Evolutionary conservation across 1,140 invertebrate genomes (phyloP), one percentile per base, ranked within the genome.

Genomic region (Orchesella cincta): DNA sequence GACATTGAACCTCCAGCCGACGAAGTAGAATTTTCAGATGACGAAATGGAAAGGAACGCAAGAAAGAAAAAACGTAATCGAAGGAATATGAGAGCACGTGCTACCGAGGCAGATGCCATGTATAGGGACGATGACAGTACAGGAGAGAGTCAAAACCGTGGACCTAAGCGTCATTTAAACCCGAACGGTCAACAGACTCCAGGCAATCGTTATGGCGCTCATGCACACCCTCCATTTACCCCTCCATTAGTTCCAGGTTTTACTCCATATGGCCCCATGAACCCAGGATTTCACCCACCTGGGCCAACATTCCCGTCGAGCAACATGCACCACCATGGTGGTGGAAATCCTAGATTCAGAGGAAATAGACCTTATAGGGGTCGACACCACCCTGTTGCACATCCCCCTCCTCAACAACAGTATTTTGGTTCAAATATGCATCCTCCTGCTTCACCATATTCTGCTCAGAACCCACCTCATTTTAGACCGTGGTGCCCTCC

Each of bases 21-120:
- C 73, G 88, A 88, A 79, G 74, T 90, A 0, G 94, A 95, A 35
- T 96, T 91, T 87, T 97, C 95, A 0, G 94, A 97, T 84, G 95
- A 97, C 84, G 95, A 97, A 83, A 88, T 91, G 82, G 94, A 96
- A 85, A 86, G 88, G 72, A 76, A 86, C 84, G 84, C 86, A 5
- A 86, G 85, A 76, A 64, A 31, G 18, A 33, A 54, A 52, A 33
- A 33, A 31, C 2, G 23, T 29, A 74, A 54, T 18, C 14, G 36
- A 74, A 54, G 54, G 39, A 18, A 1, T 18, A 29, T 39, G 5
- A 73, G 23, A 36, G 20, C 3, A 31, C 62, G 14, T 31, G 62
- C 62, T 8, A 67, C 62, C 26, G 62, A 67, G n/a, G 62, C 8
- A 12, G 62, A 67, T 67, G 62, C 62, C 1, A 67, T 29, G 2